Base-by-base conservation (phyloP, 2,797 vertebrate genomes). In the Diglossa cyanea region DNA sequence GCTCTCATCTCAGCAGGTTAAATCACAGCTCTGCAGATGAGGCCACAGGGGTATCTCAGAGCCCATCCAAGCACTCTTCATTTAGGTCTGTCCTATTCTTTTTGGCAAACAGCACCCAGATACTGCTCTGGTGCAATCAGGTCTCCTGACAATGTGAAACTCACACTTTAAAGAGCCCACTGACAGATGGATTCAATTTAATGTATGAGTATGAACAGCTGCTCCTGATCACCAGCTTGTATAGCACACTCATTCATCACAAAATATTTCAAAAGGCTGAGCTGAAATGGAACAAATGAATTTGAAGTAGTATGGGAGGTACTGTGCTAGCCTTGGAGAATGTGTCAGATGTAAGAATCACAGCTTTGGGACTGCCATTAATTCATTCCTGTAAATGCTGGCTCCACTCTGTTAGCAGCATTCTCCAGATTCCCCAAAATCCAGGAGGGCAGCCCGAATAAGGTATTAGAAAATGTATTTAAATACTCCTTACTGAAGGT, bases 141-240 rank as follows among this genome's bases (percentile, higher is more conserved):
- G 61, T 81, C 93, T 80, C 75, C 89, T 86, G 82, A 90, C 55
- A 88, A 80, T 3, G 44, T 81, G 88, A 53, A 83, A 70, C 67
- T 86, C 37, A 0, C 51, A 55, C 62, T 87, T 87, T 77, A n/a
- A 88, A 75, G 87, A 83, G 50, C 33, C 65, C 81, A 31, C 53
- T 67, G 85, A 62, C 95, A 94, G 87, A 88, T 94, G 95, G 95
- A 48, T 73, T 88, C 66, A 28, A 86, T 97, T 90, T 75, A 83
- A 90, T 78, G 62, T 58, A 90, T 26, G 87, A 78, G 78, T 94
- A 37, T 71, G 78, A 96, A 45, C 89, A 95, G 92, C 95, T 96
- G 93, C 62, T 96, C 89, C 39, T 93, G 95, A 94, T 96, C 87
- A 93, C 84, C 3, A 1, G 31, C 84, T 85, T 90, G 89, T 71